phyloP scores from a whole-genome alignment of 2,797 vertebrate genomes.

The Acanthis flammea region DNA sequence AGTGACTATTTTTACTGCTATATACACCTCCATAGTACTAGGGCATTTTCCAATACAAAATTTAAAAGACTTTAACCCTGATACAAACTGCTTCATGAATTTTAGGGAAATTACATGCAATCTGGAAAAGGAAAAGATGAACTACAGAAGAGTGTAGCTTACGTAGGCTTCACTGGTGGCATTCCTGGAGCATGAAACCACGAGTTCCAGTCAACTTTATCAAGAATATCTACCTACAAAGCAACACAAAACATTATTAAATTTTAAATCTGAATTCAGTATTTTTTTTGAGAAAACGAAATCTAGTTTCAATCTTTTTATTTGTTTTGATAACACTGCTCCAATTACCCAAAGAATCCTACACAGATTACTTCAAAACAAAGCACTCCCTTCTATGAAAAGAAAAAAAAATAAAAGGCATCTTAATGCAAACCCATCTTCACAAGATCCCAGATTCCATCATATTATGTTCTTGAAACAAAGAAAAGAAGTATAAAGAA shows the following conservation, averaged over 20 bases:
- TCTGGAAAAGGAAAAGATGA: neutral
- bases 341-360: neutral
- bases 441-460: neutral
- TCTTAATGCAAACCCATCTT: neutral
- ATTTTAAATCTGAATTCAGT: neutral
- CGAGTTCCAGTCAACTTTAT: conserved; percentile 91
- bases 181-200: conserved; percentile 94
- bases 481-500: neutral
- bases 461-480: neutral
- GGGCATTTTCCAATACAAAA: neutral
- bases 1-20: neutral
- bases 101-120: neutral
- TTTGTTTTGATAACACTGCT: neutral
- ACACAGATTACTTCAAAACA: neutral
- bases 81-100: neutral
- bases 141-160: conserved; percentile 20
- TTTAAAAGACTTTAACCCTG: neutral
- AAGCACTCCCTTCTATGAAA: neutral
- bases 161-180: conserved; percentile 89
- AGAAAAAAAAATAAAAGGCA: neutral
- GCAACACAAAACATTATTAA: neutral
- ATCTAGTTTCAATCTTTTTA: neutral
- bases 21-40: neutral
- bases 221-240: conserved; percentile 86
- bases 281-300: neutral